Conservation (phyloP, 2,797 vertebrate genomes). For the Melopsittacus undulatus region DNA sequence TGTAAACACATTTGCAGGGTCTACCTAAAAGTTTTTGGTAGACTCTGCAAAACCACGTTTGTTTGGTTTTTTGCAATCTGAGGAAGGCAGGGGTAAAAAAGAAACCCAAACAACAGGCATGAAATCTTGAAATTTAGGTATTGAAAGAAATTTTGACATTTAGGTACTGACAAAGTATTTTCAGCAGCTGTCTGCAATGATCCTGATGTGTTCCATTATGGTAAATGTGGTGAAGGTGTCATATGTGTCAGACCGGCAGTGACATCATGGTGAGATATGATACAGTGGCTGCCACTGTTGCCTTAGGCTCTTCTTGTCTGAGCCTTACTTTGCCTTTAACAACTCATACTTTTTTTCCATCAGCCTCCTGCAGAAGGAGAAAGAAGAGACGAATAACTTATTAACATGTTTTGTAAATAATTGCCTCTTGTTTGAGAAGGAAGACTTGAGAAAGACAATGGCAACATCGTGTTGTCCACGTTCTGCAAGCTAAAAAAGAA, state of each 20-base stretch:
- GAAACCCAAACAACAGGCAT: fast-evolving
- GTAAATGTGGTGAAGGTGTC: not conserved
- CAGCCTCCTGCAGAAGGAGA: not conserved
- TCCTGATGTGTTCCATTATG: not conserved
- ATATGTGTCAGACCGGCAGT: not conserved
- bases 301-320: not conserved
- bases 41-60: not conserved
- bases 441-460: not conserved
- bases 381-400: not conserved
- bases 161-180: not conserved
- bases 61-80: not conserved
- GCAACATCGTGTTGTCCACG: not conserved
- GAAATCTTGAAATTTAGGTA: not conserved
- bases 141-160: not conserved
- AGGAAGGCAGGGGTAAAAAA: not conserved
- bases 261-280: not conserved
- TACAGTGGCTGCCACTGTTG: not conserved
- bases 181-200: not conserved
- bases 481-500: not conserved
- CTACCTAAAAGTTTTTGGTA: not conserved
- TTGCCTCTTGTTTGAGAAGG: not conserved
- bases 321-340: not conserved
- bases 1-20: not conserved
- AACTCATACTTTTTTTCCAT: not conserved
- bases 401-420: not conserved